phyloP scores from a whole-genome alignment of 2,888 invertebrate genomes.

The Leptura quadrifasciata region DNA sequence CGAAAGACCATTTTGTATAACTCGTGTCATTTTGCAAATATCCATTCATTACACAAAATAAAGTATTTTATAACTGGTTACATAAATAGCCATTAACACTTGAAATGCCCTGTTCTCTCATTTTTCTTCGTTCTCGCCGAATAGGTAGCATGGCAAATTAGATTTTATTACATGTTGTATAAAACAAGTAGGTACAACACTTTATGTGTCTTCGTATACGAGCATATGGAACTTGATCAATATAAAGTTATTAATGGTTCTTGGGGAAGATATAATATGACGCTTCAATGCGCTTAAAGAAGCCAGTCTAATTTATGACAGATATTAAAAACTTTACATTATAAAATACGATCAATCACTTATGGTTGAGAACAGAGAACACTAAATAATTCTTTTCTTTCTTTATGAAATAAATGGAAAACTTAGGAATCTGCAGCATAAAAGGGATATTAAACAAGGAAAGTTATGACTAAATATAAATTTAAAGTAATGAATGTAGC shows the following conservation, averaged over 20 bases:
- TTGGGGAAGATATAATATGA: background rate
- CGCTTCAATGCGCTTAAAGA: constrained; percentile 11
- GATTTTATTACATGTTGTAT: background rate
- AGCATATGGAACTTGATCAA: constrained; percentile 13
- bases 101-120: background rate
- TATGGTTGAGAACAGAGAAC: background rate
- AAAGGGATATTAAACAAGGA: background rate
- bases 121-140: background rate
- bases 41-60: no score
- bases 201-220: constrained; percentile 6
- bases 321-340: constrained; percentile 19
- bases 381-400: background rate
- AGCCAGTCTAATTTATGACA: constrained; percentile 20
- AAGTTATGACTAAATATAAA: no score
- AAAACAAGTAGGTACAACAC: background rate
- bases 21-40: no score
- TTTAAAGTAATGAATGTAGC: no score
- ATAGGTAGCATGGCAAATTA: background rate
- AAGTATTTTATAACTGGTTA: no score
- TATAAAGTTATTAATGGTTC: constrained; percentile 18
- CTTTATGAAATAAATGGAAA: background rate
- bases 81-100: no score
- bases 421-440: background rate
- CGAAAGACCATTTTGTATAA: no score
- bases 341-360: constrained; percentile 4